Conservation (phyloP, 2,113 vertebrate species). For the Anas platyrhynchos region DNA sequence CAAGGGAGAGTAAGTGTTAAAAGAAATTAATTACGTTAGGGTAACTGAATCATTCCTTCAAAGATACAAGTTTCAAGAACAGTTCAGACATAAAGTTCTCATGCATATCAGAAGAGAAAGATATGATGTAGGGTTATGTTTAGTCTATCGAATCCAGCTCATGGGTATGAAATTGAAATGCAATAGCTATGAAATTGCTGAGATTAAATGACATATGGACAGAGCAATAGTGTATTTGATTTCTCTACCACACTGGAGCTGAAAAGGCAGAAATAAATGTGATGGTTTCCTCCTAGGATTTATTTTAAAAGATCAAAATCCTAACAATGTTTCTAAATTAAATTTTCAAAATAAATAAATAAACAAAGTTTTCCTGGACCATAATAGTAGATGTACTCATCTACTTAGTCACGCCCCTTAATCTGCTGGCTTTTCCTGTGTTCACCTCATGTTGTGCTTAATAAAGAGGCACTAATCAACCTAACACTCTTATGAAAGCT, state of each 20-base stretch:
- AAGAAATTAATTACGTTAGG: background rate
- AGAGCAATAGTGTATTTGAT: background rate
- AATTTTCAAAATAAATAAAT: background rate
- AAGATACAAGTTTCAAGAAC: background rate
- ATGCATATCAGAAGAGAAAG: background rate
- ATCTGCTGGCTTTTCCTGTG: background rate
- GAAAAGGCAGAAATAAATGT: background rate
- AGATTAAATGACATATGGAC: background rate
- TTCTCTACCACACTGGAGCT: background rate
- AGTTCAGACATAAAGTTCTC: background rate
- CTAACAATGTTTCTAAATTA: background rate
- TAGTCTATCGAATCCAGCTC: constrained; percentile 9
- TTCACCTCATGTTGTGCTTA: background rate
- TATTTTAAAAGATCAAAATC: background rate
- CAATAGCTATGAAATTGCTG: constrained; percentile 47
- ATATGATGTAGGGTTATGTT: background rate
- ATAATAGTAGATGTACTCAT: fast-evolving
- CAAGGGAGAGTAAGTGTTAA: background rate
- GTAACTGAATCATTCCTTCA: background rate
- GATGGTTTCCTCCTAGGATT: background rate
- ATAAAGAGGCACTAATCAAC: background rate
- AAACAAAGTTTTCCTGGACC: background rate
- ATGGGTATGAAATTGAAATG: constrained; percentile 50
- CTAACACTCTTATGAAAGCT: background rate
- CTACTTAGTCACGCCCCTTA: background rate